Conservation (phyloP, 2,888 invertebrate species). For the Sminthurinus aureus region DNA sequence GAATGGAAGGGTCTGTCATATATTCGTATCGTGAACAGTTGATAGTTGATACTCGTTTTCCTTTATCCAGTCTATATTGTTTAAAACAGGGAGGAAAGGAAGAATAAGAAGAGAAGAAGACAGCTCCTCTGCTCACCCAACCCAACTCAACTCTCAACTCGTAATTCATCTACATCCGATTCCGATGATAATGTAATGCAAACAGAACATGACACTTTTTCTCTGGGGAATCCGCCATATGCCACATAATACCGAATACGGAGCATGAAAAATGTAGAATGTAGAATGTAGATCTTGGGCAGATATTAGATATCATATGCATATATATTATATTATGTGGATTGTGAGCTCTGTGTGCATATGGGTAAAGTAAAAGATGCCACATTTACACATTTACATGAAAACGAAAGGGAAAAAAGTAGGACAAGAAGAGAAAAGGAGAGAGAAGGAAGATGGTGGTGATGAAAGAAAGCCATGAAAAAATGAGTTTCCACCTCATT, state of each 20-base stretch:
- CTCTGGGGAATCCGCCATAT: slow-evolving; percentile 40
- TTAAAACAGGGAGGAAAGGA: neutral
- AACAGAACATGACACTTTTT: slow-evolving; percentile 40
- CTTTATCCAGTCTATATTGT: neutral
- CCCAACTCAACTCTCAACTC: neutral
- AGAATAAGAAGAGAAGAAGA: neutral
- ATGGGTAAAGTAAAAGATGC: no score
- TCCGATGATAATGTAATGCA: slow-evolving; percentile 28
- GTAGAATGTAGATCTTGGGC: no score
- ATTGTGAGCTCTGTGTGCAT: no score
- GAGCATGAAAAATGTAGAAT: no score
- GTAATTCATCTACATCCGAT: slow-evolving; percentile 30
- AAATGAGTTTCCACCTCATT: neutral
- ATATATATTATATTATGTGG: no score
- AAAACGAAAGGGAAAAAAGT: neutral
- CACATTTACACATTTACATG: neutral
- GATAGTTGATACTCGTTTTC: neutral
- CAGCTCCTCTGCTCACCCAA: neutral
- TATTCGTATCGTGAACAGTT: neutral
- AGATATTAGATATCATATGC: no score
- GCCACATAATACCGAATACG: neutral
- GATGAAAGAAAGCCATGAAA: neutral
- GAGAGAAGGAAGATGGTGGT: neutral
- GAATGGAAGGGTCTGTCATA: no score
- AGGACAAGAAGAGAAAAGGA: neutral